These are phyloP conservation scores for Acleris cristana DNA, from an alignment of 2,888 invertebrate species.

Conservation along the genomic window DNA sequence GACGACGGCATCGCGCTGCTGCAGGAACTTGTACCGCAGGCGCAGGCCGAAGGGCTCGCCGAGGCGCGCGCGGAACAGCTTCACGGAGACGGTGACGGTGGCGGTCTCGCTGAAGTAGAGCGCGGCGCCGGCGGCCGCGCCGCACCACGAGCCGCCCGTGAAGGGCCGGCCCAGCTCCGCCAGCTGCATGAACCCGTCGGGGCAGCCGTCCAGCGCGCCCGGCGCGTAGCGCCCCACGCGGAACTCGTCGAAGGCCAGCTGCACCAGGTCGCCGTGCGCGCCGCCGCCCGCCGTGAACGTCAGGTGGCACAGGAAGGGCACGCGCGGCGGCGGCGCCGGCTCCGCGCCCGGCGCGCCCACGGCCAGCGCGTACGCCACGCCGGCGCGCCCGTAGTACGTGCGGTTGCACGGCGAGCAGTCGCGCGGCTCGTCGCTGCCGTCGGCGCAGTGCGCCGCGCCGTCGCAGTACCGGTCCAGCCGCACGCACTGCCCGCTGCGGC, in stretches of 20 bases:
- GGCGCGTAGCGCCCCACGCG: slow-evolving; percentile 92
- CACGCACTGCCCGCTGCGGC: slow-evolving; percentile 88
- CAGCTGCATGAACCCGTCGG: slow-evolving; percentile 94
- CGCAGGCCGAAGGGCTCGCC: slow-evolving; percentile 91
- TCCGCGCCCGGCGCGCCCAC: slow-evolving; percentile 89
- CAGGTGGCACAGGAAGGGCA: slow-evolving; percentile 94
- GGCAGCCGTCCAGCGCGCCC: slow-evolving; percentile 89
- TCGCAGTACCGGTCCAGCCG: slow-evolving; percentile 94
- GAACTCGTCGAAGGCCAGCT: slow-evolving; percentile 95
- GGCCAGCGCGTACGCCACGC: slow-evolving; percentile 91
- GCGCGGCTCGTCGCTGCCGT: slow-evolving; percentile 92
- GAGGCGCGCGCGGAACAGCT: slow-evolving; percentile 88
- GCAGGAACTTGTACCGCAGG: slow-evolving; percentile 91
- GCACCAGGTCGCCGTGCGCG: slow-evolving; percentile 94
- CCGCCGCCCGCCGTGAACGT: slow-evolving; percentile 96
- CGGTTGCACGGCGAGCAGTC: slow-evolving; percentile 94
- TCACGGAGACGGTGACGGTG: slow-evolving; percentile 93
- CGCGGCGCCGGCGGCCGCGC: slow-evolving; percentile 90
- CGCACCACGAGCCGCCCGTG: slow-evolving; percentile 96
- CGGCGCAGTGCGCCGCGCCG: slow-evolving; percentile 92
- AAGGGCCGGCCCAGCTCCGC: slow-evolving; percentile 94
- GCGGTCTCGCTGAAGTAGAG: slow-evolving; percentile 95
- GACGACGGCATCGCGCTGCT: slow-evolving; percentile 90
- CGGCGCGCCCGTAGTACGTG: slow-evolving; percentile 94
- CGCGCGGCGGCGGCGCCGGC: slow-evolving; percentile 85